phyloP scores from a whole-genome alignment of 1,140 invertebrate genomes.

The Achatina immaculata region DNA sequence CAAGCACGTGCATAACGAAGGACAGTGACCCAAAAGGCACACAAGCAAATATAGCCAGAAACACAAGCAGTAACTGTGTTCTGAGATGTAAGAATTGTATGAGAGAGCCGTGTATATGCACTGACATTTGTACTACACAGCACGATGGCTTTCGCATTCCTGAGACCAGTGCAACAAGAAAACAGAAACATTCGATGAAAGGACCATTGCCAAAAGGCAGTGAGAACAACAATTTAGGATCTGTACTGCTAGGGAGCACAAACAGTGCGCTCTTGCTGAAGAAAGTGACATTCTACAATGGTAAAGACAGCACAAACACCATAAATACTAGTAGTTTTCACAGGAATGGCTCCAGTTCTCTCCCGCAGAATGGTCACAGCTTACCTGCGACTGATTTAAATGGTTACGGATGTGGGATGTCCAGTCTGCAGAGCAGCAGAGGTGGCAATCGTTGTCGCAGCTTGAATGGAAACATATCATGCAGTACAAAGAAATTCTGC shows the following conservation, averaged over 20 bases:
- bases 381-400: neutral
- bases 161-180: neutral
- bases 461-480: neutral
- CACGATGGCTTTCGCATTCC: constrained; percentile 25
- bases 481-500: neutral
- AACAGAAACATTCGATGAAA: constrained; percentile 8
- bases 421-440: neutral
- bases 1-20: neutral
- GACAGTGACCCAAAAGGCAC: neutral
- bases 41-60: neutral
- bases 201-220: constrained; percentile 15
- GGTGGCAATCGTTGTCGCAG: neutral
- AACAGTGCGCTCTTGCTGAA: constrained; percentile 7
- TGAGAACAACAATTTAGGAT: neutral
- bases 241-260: neutral
- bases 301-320: constrained; percentile 32
- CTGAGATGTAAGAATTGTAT: constrained; percentile 15
- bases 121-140: neutral
- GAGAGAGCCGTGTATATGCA: constrained; percentile 13
- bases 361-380: neutral
- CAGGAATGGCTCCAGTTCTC: constrained; percentile 6
- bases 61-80: constrained; percentile 12
- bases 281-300: constrained; percentile 18
- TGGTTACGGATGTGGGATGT: neutral
- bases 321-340: constrained; percentile 37